Conservation (phyloP, 2,113 vertebrate species). For the Eonycteris spelaea region DNA sequence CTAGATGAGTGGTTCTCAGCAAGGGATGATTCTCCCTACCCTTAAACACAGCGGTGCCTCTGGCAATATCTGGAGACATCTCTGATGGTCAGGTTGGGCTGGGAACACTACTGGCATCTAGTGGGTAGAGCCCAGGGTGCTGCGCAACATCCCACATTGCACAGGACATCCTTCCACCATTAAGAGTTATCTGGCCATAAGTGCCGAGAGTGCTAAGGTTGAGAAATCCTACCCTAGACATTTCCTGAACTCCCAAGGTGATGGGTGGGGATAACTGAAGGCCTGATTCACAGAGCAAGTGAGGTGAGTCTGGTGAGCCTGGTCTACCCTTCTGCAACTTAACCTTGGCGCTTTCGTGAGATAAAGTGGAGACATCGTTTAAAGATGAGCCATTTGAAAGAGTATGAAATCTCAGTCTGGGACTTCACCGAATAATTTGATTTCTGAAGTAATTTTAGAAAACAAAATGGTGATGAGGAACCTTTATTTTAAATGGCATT, state of each 20-base stretch:
- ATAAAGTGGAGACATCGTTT: neutral
- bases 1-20: neutral
- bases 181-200: neutral
- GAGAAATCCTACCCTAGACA: neutral
- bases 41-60: neutral
- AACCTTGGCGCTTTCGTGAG: neutral
- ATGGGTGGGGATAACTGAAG: neutral
- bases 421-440: neutral
- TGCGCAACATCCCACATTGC: neutral
- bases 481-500: neutral
- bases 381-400: neutral
- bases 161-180: neutral
- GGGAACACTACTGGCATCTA: neutral
- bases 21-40: neutral
- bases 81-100: neutral
- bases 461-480: neutral
- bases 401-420: neutral
- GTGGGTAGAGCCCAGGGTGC: neutral
- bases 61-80: neutral
- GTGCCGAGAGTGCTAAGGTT: neutral
- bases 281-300: neutral
- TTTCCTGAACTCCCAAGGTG: neutral
- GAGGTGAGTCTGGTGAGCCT: neutral
- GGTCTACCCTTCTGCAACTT: neutral
- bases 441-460: neutral